Evolutionary conservation across 2,797 vertebrate species (phyloP), one percentile per base, ranked within the genome.

Genomic region (Cichlasoma orientale): DNA sequence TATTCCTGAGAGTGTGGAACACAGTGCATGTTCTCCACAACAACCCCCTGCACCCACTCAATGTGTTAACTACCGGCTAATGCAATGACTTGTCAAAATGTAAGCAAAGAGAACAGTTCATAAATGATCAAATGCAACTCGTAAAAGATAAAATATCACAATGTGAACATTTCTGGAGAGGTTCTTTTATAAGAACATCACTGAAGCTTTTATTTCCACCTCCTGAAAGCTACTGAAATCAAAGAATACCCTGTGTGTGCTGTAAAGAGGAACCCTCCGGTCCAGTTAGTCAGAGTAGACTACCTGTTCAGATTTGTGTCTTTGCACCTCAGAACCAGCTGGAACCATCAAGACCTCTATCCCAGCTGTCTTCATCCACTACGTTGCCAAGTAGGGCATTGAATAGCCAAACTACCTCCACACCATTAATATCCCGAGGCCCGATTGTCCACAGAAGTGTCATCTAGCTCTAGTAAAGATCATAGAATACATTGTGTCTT

Each of bases 1-100:
- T 56, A 5, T 56, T 68, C n/a, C 47, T 52, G 66, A 77, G 77
- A 68, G 57, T 13, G 38, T 74, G 77, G 61, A 41, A 69, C 38
- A 68, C 33, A 0, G 23, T 88, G 86, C 86, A 88, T 86, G 86
- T 74, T 75, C 31, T 77, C 75, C 70, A 63, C 84, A 56, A 21
- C 27, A 27, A 41, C 18, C 74, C 72, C 56, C 44, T 50, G 61
- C 74, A 18, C 47, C 44, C 69, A 27, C 77, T 71, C 31, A 36
- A 61, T 82, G 83, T 82, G 76, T 79, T 73, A 38, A 73, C 55
- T 79, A 69, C 79, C 74, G 54, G 79, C 56, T 79, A 68, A 80
- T 25, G 13, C n/a, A 36, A 7, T 1, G 0, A 44, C 78, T 77
- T 79, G 76, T 89, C 82, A 85, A 85, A 81, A 78, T 85, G 72